Conservation (phyloP, 2,888 invertebrate species). For the Drosophila hawaiiensis region DNA sequence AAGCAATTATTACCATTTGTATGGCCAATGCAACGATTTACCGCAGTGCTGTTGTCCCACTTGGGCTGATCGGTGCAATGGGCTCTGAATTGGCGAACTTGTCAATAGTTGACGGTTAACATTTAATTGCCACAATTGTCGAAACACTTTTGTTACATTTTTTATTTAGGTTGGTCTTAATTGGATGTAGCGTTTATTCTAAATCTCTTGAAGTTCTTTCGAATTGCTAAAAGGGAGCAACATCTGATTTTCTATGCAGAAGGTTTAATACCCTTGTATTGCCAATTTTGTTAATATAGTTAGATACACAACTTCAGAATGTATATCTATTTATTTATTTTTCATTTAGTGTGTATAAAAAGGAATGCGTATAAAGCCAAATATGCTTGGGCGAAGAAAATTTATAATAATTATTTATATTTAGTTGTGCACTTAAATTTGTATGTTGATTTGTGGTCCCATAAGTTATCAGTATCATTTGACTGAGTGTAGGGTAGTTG, state of each 20-base stretch:
- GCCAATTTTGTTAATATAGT: neutral
- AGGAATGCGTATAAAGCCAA: neutral
- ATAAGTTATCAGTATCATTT: neutral
- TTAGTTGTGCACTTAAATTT: neutral
- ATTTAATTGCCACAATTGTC: slow-evolving; percentile 23
- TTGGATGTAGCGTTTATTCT: neutral
- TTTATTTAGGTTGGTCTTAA: neutral
- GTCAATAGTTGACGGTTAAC: slow-evolving; percentile 40
- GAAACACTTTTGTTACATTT: slow-evolving; percentile 1
- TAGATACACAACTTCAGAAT: no score
- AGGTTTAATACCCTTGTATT: neutral
- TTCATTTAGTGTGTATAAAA: neutral
- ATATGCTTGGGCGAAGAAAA: neutral
- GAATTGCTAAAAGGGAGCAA: neutral
- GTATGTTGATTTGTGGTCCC: neutral
- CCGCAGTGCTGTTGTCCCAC: neutral
- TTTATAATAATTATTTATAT: neutral
- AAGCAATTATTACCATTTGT: slow-evolving; percentile 76
- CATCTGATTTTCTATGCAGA: neutral
- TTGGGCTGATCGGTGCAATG: slow-evolving; percentile 2
- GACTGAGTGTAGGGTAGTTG: neutral
- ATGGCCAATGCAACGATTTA: slow-evolving; percentile 41
- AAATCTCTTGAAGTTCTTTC: neutral
- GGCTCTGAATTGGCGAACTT: slow-evolving; percentile 28
- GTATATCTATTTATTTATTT: neutral